A percentile compares a stretch with the other conserved stretches of the same genome.
Conservation (phyloP, 2,888 invertebrate genomes). For the Parelbella ahira region DNA sequence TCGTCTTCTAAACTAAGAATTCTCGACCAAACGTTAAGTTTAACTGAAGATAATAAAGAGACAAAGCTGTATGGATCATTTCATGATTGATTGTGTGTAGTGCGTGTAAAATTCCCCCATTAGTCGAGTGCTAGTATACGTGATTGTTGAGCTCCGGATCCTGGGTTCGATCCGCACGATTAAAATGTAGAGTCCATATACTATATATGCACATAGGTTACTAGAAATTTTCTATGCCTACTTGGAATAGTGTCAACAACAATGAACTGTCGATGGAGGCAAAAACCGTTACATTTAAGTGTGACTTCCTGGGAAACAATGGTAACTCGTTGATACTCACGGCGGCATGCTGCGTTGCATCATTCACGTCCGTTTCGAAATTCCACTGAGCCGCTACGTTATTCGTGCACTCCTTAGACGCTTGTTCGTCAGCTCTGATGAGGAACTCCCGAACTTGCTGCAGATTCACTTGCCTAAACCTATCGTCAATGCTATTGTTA, state of each 20-base stretch:
- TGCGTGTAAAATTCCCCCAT: no score
- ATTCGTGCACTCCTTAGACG: conserved; percentile 89
- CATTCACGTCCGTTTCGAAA: conserved; percentile 93
- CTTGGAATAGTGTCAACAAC: no score
- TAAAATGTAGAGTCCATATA: no score
- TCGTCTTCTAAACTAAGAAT: no score
- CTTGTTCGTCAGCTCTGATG: conserved; percentile 86
- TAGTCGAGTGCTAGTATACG: no score
- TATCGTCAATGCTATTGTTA: conserved; percentile 63
- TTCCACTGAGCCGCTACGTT: conserved; percentile 95
- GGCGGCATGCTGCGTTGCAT: conserved; percentile 89
- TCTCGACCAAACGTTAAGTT: no score
- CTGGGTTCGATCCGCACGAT: no score
- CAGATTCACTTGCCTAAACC: conserved; percentile 62
- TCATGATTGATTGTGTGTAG: no score
- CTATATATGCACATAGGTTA: no score
- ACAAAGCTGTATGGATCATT: no score
- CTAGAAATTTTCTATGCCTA: not conserved
- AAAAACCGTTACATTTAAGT: conserved; percentile 24
- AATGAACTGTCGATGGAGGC: conserved; percentile 7
- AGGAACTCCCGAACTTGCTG: conserved; percentile 81
- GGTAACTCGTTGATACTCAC: conserved; percentile 78
- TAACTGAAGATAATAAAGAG: no score
- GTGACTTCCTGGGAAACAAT: conserved; percentile 27
- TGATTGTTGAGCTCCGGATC: no score